phyloP scores from a whole-genome alignment of 1,140 invertebrate genomes.

The Sarcophaga peregrina region DNA sequence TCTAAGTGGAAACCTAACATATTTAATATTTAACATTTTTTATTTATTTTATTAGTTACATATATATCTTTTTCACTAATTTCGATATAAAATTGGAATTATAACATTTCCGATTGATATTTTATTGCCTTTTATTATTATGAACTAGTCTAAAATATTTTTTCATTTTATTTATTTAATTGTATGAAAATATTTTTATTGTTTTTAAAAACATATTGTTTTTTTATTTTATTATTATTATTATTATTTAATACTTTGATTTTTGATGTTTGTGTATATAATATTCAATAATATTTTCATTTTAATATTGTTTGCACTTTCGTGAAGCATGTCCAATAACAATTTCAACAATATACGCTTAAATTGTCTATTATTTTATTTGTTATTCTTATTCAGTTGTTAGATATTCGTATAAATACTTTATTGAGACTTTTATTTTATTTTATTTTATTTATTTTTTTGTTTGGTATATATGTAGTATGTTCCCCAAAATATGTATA shows the following conservation, averaged over 20 bases:
- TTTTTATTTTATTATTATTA: slow-evolving; percentile 6
- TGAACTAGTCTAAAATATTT: slow-evolving; percentile 12
- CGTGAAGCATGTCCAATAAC: slow-evolving; percentile 32
- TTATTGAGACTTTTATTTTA: slow-evolving; percentile 12
- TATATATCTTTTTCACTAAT: not conserved
- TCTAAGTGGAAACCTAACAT: slow-evolving; percentile 5
- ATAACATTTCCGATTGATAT: not conserved
- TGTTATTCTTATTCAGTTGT: slow-evolving; percentile 10
- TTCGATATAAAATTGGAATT: not conserved
- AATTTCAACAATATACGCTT: slow-evolving; percentile 24
- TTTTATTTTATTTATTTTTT: not conserved
- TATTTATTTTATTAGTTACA: not conserved
- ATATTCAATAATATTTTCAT: slow-evolving; percentile 4
- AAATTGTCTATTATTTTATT: not conserved
- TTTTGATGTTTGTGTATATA: not conserved
- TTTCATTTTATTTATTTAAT: slow-evolving; percentile 1
- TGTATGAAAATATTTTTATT: slow-evolving; percentile 35
- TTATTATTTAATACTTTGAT: not conserved
- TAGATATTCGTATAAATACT: slow-evolving; percentile 17
- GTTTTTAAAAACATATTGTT: slow-evolving; percentile 28
- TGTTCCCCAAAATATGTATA: slow-evolving; percentile 24
- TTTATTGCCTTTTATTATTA: not conserved
- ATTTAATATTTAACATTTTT: not conserved
- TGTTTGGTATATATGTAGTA: slow-evolving; percentile 6
- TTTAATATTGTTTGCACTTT: slow-evolving; percentile 28